Evolutionary conservation across 2,113 vertebrate species (phyloP).

Genomic region (Antigone vipio): DNA sequence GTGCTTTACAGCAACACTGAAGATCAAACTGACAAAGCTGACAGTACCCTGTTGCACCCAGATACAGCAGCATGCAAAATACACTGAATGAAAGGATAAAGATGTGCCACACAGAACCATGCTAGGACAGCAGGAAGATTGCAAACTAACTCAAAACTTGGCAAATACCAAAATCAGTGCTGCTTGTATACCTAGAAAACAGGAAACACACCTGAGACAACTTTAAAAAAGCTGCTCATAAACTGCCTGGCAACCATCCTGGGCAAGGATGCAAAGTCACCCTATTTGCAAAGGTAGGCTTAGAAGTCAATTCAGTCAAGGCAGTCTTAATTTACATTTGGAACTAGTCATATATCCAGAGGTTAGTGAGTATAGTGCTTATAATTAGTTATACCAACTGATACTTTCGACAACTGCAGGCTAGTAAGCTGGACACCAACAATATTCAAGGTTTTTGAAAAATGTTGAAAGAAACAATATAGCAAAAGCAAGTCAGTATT

Average conservation of each 20-base stretch:
- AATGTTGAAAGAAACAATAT: neutral
- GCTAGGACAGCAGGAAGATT: neutral
- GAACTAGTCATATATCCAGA: neutral
- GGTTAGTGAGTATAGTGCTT: neutral
- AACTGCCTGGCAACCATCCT: neutral
- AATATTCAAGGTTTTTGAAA: neutral
- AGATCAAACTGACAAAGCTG: neutral
- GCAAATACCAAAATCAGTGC: neutral
- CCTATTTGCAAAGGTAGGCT: neutral
- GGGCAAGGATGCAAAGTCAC: neutral
- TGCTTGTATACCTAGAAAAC: neutral
- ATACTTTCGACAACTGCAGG: neutral
- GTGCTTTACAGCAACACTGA: neutral
- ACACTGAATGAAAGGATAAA: neutral
- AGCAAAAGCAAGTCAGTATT: neutral
- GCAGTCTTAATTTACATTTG: neutral
- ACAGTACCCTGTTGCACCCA: neutral
- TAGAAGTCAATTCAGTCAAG: neutral
- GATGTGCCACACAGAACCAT: neutral
- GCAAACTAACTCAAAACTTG: neutral
- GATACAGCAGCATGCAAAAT: neutral
- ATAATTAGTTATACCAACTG: neutral
- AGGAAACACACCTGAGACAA: neutral
- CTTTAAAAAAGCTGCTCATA: neutral
- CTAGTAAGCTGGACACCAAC: neutral